Conservation (phyloP, 2,113 vertebrate species). For the Mystacornis crossleyi region DNA sequence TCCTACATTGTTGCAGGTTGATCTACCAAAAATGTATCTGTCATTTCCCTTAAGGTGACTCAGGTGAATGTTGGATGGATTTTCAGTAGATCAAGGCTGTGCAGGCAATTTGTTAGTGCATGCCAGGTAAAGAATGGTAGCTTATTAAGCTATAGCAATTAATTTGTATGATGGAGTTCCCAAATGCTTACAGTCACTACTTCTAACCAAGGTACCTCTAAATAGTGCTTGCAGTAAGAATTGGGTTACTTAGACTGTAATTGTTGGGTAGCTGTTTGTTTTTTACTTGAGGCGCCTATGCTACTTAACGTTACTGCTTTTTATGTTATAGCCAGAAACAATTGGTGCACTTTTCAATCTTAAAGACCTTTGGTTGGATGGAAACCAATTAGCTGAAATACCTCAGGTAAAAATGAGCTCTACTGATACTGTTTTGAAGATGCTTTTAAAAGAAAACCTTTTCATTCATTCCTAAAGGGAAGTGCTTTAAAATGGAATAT, state of each 20-base stretch:
- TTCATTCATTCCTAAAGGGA: neutral
- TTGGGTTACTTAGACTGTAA: neutral
- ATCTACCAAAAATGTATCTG: neutral
- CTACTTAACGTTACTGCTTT: neutral
- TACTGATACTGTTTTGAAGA: neutral
- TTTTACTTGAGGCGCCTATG: neutral
- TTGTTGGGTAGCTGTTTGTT: neutral
- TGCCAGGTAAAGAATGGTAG: neutral
- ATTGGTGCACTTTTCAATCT: constrained; percentile 94
- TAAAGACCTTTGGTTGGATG: constrained; percentile 97
- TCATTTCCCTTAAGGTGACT: neutral
- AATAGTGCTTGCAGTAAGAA: neutral
- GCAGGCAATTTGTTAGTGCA: neutral
- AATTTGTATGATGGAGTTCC: neutral
- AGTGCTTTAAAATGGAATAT: neutral
- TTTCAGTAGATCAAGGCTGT: neutral
- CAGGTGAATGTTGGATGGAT: neutral
- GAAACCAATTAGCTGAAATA: constrained; percentile 93
- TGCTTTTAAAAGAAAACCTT: neutral
- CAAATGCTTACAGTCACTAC: neutral
- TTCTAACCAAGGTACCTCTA: neutral
- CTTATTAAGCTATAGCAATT: neutral
- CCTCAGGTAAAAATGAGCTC: constrained; percentile 82
- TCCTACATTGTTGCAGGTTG: neutral
- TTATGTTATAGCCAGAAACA: constrained; percentile 86